Percentiles rank a stretch among this genome's conserved stretches.
Conservation (phyloP, 2,888 invertebrate species). For the Tuberolachnus salignus region DNA sequence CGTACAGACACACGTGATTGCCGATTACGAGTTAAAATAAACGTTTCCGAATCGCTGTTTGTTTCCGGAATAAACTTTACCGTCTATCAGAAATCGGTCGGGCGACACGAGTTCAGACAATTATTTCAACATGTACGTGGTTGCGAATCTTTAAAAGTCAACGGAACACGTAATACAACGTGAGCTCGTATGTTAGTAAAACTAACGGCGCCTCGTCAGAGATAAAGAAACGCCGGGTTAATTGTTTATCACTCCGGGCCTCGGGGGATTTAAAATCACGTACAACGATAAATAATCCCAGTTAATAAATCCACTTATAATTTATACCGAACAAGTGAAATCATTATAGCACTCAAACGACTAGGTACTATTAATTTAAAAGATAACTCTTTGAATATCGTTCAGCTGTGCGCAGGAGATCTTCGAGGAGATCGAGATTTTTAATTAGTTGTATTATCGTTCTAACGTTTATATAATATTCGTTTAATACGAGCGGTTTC, state of each 20-base stretch:
- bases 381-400: neutral
- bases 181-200: neutral
- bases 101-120: too few species aligned
- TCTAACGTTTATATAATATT: neutral
- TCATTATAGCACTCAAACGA: neutral
- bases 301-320: constrained; percentile 12
- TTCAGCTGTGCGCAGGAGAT: neutral
- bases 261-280: neutral
- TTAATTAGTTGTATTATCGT: neutral
- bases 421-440: neutral
- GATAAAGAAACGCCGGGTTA: neutral
- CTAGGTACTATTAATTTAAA: neutral
- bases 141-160: neutral
- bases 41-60: too few species aligned
- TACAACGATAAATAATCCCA: neutral
- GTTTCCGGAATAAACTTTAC: too few species aligned
- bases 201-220: too few species aligned
- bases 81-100: too few species aligned
- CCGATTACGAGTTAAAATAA: too few species aligned
- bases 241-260: neutral
- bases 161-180: neutral
- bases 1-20: too few species aligned
- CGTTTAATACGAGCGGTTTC: neutral
- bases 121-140: neutral
- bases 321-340: neutral